Base-by-base conservation (phyloP, 2,888 invertebrate species). In the Hypomecis atomaria region DNA sequence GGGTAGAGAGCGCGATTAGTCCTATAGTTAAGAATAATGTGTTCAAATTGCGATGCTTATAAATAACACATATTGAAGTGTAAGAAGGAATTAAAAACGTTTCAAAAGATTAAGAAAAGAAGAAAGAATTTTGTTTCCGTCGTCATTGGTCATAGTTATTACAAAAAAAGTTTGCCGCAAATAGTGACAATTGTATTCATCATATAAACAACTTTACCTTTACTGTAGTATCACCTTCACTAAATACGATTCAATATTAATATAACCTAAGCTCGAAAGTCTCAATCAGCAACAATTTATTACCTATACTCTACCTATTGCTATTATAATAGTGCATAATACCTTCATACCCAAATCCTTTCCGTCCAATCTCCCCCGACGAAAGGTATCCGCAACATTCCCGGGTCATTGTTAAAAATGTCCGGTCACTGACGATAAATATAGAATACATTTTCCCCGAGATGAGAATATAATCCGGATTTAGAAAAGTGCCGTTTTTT, bases 381-480 rank as follows among this genome's bases (percentile, higher is more conserved):
- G 77, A 78, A 81, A 79, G 57, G 56, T 54, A 57, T 59, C 59
- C 57, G 56, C 80, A 78, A 76, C 71, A 83, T 76, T 72, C 71
- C 74, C 64, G 67, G 83, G 82, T 82, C 83, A 88, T 89, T 89
- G 88, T 87, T 77, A 79, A 81, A 79, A 86, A 83, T 75, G 82
- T 84, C 79, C 86, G 88, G 89, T 87, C 90, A 90, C 87, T 85
- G 71, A 79, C 80, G 80, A 88, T 86, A 88, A 88, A 87, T 88
- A 87, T 82, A 82, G 84, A 89, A 89, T 88, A 89, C 79, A 86
- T 87, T 89, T 84, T 50, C 71, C 73, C 69, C 71, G 79, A 85
- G 82, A 89, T 86, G 87, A 87, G 84, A 83, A 82, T 79, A 83
- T 90, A 87, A 90, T 89, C 87, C 84, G 85, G 88, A 85, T 87